These are phyloP conservation scores for Sebastiscus tertius DNA, from an alignment of 2,797 vertebrate genomes.

Conservation along the genomic window DNA sequence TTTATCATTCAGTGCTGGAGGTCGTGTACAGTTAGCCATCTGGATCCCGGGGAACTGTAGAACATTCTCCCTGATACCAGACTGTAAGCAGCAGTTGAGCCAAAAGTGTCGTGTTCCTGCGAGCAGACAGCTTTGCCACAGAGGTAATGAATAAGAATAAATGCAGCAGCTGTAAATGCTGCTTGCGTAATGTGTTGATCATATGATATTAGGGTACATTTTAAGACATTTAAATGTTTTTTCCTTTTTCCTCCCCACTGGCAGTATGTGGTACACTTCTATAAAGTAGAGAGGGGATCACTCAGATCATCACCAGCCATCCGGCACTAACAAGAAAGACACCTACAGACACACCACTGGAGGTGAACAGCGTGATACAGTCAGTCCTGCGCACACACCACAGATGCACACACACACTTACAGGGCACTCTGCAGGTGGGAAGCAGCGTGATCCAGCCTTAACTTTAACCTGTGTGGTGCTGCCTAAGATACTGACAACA, in stretches of 20 bases:
- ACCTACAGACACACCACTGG: slow-evolving; percentile 69
- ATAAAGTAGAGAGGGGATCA: slow-evolving; percentile 40
- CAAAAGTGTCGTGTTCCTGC: slow-evolving; percentile 7
- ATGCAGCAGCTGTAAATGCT: background rate
- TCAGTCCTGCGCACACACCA: slow-evolving; percentile 51
- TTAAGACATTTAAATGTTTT: background rate
- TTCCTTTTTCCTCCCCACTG: slow-evolving; percentile 5
- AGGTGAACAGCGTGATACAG: slow-evolving; percentile 73
- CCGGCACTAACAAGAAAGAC: slow-evolving; percentile 72
- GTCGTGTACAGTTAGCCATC: slow-evolving; percentile 85
- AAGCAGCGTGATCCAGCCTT: slow-evolving; percentile 49
- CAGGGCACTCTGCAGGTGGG: slow-evolving; percentile 57
- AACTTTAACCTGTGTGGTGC: slow-evolving; percentile 50
- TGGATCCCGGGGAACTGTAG: slow-evolving; percentile 84
- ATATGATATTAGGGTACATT: background rate
- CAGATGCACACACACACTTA: slow-evolving; percentile 16
- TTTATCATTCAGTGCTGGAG: slow-evolving; percentile 85
- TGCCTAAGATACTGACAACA: slow-evolving; percentile 31
- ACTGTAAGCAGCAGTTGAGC: slow-evolving; percentile 72
- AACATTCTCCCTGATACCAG: slow-evolving; percentile 78
- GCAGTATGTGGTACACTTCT: slow-evolving; percentile 21
- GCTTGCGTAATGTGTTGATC: background rate
- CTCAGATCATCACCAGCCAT: slow-evolving; percentile 74
- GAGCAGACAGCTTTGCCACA: slow-evolving; percentile 8
- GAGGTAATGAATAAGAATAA: slow-evolving; percentile 1